A percentile compares a stretch with the other conserved stretches of the same genome.
Evolutionary conservation across 2,797 vertebrate species (phyloP).

Genomic region (Halcyon badia): DNA sequence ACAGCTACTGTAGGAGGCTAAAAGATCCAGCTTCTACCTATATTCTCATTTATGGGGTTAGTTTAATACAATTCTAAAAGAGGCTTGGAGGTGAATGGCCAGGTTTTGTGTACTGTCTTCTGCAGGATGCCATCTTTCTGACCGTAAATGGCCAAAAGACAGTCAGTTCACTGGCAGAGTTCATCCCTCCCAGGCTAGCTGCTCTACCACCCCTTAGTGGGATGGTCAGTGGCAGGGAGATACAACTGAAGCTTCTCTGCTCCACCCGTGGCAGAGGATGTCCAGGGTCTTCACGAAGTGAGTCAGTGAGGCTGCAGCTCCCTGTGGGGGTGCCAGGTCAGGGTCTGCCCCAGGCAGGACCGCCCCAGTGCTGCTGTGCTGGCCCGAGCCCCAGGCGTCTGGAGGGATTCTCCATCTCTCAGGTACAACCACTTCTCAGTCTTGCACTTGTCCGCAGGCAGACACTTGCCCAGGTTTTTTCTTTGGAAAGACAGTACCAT

Average conservation of each 20-base stretch:
- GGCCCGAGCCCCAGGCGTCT: rapidly evolving
- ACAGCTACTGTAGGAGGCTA: background rate
- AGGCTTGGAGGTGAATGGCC: background rate
- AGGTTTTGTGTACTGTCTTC: background rate
- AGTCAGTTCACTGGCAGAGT: background rate
- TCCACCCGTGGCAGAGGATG: background rate
- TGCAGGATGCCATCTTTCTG: background rate
- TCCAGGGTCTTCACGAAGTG: background rate
- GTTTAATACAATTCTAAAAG: background rate
- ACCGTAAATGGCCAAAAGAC: background rate
- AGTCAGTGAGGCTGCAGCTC: background rate
- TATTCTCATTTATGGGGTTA: background rate
- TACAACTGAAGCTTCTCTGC: background rate
- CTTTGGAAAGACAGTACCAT: background rate
- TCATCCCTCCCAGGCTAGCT: background rate
- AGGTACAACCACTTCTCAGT: background rate
- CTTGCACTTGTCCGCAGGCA: background rate
- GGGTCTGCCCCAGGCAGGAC: rapidly evolving
- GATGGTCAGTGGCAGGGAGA: background rate
- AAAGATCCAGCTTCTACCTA: background rate
- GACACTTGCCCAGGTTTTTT: background rate
- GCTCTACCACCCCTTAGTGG: background rate
- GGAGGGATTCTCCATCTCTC: background rate
- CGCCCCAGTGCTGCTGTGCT: background rate
- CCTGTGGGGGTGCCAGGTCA: background rate